These are phyloP conservation scores for Stichodactyla mertensii DNA, from an alignment of 64 coral and sea anemone genomes.

Conservation along the genomic window DNA sequence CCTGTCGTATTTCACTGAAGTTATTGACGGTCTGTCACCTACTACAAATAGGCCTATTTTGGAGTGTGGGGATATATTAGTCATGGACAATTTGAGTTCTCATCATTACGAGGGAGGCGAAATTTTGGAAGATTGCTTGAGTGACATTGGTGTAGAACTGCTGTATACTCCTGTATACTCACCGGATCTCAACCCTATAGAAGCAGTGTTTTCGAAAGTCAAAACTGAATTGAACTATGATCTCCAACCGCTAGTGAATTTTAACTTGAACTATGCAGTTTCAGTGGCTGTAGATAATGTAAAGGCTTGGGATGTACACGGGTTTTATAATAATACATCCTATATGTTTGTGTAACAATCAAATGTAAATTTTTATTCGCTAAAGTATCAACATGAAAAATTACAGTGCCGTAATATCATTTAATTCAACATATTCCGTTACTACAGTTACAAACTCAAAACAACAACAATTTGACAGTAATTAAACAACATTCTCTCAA, in stretches of 20 bases:
- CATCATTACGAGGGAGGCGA: slow-evolving; percentile 9
- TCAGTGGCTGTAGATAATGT: neutral
- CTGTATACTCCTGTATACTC: slow-evolving; percentile 16
- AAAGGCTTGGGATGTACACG: neutral
- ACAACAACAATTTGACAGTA: no score
- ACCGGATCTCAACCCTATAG: slow-evolving; percentile 12
- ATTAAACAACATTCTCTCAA: no score
- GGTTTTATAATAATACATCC: neutral
- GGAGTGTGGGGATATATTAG: neutral
- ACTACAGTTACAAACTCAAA: no score
- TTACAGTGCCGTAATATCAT: no score
- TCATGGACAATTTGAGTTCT: slow-evolving; percentile 8
- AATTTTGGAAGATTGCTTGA: neutral
- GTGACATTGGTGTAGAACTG: slow-evolving; percentile 17
- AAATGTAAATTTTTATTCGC: no score
- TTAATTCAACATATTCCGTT: no score
- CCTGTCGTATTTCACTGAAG: neutral
- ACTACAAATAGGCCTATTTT: neutral
- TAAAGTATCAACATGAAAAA: no score
- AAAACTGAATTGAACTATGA: slow-evolving; percentile 16
- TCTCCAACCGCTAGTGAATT: neutral
- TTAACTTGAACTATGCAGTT: neutral
- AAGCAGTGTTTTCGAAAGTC: neutral
- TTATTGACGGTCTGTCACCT: neutral
- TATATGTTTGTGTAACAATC: neutral